A percentile compares a stretch with the other conserved stretches of the same genome.
Evolutionary conservation across 2,797 vertebrate species (phyloP).

Genomic region (Pteronotus mesoamericanus): DNA sequence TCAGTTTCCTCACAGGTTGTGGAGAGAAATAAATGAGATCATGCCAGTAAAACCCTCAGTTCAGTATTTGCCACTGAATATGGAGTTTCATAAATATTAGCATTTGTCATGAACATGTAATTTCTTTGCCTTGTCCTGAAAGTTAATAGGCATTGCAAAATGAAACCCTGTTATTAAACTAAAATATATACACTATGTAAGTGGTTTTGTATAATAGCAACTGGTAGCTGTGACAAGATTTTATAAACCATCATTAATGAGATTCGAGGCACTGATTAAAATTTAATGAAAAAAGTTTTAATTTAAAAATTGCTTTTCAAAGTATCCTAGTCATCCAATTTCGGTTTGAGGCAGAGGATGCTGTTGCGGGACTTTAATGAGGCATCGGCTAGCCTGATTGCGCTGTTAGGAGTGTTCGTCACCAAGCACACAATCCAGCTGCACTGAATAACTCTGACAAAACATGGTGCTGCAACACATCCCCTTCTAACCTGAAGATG

Average conservation of each 20-base stretch:
- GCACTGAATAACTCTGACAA: not conserved
- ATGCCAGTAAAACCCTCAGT: not conserved
- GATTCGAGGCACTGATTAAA: constrained; percentile 45
- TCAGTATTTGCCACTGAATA: not conserved
- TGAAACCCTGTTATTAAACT: constrained; percentile 73
- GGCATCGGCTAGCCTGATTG: not conserved
- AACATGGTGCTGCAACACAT: not conserved
- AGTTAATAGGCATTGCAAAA: constrained; percentile 71
- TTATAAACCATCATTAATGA: constrained; percentile 72
- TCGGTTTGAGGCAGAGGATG: not conserved
- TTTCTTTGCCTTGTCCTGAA: constrained; percentile 62
- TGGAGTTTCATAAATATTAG: not conserved
- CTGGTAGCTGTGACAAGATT: constrained; percentile 43
- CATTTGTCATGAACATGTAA: constrained; percentile 35
- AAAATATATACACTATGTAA: constrained; percentile 64
- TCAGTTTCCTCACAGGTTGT: not conserved
- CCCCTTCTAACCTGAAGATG: constrained; percentile 47
- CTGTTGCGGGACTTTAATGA: not conserved
- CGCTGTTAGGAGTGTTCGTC: not conserved
- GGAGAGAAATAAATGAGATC: not conserved
- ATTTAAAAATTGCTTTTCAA: not conserved
- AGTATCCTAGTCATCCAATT: not conserved
- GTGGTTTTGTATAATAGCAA: constrained; percentile 56
- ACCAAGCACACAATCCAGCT: not conserved
- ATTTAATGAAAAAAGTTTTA: constrained; percentile 35